Percentiles rank a stretch among this genome's conserved stretches.
Conservation (phyloP, 2,888 invertebrate species). For the Onthophagus sagittarius region DNA sequence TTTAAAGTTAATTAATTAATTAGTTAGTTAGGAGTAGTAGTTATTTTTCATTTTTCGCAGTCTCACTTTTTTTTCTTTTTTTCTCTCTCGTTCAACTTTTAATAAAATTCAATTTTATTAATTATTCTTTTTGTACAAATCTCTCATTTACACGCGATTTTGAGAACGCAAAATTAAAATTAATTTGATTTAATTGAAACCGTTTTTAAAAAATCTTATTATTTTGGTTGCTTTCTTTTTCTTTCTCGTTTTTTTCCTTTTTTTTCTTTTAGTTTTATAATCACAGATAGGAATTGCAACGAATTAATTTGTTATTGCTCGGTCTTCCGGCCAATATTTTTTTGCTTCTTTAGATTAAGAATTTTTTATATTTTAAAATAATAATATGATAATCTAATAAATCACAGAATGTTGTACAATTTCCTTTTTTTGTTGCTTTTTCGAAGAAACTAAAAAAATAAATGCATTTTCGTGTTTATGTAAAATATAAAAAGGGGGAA, state of each 20-base stretch:
- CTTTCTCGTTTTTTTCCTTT: not conserved
- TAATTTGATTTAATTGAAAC: too few species aligned
- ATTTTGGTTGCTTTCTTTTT: not conserved
- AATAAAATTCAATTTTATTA: too few species aligned
- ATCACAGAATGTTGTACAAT: not conserved
- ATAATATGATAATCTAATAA: not conserved
- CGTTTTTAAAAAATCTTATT: too few species aligned
- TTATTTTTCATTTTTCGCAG: not conserved
- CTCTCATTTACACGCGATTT: too few species aligned
- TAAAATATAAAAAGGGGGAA: too few species aligned
- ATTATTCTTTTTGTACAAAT: too few species aligned
- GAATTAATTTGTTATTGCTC: slow-evolving; percentile 21
- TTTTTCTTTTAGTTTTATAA: slow-evolving; percentile 20
- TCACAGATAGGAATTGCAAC: slow-evolving; percentile 34
- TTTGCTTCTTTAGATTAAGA: not conserved
- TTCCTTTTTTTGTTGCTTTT: not conserved
- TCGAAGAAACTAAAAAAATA: not conserved
- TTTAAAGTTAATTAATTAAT: too few species aligned
- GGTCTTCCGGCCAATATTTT: slow-evolving; percentile 4
- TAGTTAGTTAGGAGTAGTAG: not conserved
- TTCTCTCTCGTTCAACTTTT: too few species aligned
- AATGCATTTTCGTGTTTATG: not conserved
- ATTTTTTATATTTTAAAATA: not conserved
- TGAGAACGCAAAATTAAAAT: too few species aligned
- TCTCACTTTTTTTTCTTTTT: not conserved